These are phyloP conservation scores for Cuculus canorus DNA, from an alignment of 2,797 vertebrate genomes.

Conservation along the genomic window DNA sequence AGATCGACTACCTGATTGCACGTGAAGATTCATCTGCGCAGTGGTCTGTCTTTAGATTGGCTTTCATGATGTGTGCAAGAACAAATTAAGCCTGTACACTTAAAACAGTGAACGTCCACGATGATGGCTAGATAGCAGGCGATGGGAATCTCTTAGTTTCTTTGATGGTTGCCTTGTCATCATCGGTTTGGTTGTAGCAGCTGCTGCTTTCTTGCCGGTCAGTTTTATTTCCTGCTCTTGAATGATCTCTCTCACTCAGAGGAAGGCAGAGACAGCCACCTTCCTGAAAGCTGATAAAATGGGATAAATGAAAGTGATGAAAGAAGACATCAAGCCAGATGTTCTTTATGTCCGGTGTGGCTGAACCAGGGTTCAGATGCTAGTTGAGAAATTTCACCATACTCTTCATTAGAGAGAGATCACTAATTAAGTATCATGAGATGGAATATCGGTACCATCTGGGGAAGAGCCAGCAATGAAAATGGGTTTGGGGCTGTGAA, in stretches of 20 bases:
- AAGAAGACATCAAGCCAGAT: slow-evolving; percentile 12
- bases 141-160: not conserved
- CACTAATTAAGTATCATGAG: not conserved
- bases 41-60: not conserved
- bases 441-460: not conserved
- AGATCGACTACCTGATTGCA: slow-evolving; percentile 1
- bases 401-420: not conserved
- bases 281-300: slow-evolving; percentile 24
- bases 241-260: slow-evolving; percentile 22
- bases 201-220: not conserved
- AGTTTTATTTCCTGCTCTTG: slow-evolving; percentile 15
- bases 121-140: not conserved
- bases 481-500: not conserved
- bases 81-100: slow-evolving; percentile 2
- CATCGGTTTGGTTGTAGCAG: slow-evolving; percentile 37
- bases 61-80: not conserved
- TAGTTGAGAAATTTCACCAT: not conserved
- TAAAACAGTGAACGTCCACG: slow-evolving; percentile 4
- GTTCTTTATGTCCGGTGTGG: not conserved
- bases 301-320: not conserved
- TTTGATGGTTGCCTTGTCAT: slow-evolving; percentile 39
- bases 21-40: not conserved
- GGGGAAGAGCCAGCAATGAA: not conserved
- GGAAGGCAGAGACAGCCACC: slow-evolving; percentile 1
- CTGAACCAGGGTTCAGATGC: not conserved